Base-by-base conservation (phyloP, 2,113 vertebrate species). In the Abramis brama region DNA sequence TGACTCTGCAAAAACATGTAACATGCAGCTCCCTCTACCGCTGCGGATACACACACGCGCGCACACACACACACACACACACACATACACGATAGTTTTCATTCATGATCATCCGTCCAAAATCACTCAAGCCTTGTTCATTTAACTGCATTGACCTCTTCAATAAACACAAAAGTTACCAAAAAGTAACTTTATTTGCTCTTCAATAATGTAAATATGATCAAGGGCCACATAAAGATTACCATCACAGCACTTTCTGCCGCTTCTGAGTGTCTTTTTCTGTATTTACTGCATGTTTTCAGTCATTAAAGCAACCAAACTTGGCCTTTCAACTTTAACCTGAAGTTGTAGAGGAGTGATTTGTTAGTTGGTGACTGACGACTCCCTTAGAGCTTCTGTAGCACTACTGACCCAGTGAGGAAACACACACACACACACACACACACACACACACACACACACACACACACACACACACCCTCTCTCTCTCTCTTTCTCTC, bases 21-120 rank as follows among this genome's bases (percentile, higher is more conserved):
- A 90, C 91, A 92, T 87, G 62, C 90, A 92, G 92, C 93, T 93
- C 93, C 94, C 94, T 92, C 94, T 94, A 92, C 93, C 91, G 93
- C 87, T 89, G 59, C 68, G 36, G 0, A 19, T 27, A 76, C 75
- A 39, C 17, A 33, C 74, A 25, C 50, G 10, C 77, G 45, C 10
- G 60, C 17, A 59, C 0, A 68, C 59, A 77, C 39, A 25, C 2
- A n/a, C 84, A 70, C 43, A 11, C 11, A n/a, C 19, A 79, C 57
- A 6, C 47, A 12, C 21, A 5, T 4, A 2, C 19, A 82, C 60
- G 1, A 12, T 19, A 43, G 10, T 39, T 39, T 71, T 33, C 68
- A 71, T 71, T 71, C 68, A 71, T 71, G 19, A 43, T 21, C 68
- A 23, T 71, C 68, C 5, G 36, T 43, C 68, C 33, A 71, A n/a